Percentiles rank a stretch among this genome's conserved stretches.
phyloP scores from a whole-genome alignment of 92 coral and sea anemone genomes.

The Diadumene lineata region DNA sequence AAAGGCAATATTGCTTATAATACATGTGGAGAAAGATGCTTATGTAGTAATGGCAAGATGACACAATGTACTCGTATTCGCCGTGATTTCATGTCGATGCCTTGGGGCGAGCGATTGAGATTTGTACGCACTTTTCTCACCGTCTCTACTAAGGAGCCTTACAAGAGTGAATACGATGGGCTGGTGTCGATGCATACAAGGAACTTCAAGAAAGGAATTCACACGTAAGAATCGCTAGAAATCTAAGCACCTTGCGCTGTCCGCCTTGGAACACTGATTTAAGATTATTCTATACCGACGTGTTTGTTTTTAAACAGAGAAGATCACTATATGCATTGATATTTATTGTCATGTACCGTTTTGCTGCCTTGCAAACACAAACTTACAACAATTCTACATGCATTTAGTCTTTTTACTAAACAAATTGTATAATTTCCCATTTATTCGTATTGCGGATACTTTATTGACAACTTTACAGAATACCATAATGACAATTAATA shows the following conservation, averaged over 20 bases:
- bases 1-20: slow-evolving; percentile 52
- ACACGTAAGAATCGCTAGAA: slow-evolving; percentile 48
- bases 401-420: not conserved
- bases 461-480: too few relatives aligned
- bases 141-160: slow-evolving; percentile 47
- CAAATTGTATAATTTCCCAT: not conserved
- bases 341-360: too few relatives aligned
- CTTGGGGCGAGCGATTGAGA: slow-evolving; percentile 62
- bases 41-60: slow-evolving; percentile 52
- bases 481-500: too few relatives aligned
- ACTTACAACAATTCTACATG: too few relatives aligned
- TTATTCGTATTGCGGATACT: not conserved
- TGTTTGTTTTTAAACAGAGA: too few relatives aligned
- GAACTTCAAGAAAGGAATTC: slow-evolving; percentile 43
- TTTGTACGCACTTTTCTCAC: slow-evolving; percentile 46
- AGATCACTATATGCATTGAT: too few relatives aligned
- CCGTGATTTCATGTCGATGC: slow-evolving; percentile 66
- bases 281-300: too few relatives aligned
- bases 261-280: too few relatives aligned
- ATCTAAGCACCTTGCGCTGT: too few relatives aligned
- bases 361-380: too few relatives aligned
- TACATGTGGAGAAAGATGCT: slow-evolving; percentile 61
- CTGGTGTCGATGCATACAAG: slow-evolving; percentile 62
- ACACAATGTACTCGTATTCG: slow-evolving; percentile 62
- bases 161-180: slow-evolving; percentile 39